These are phyloP conservation scores for Anguilla pacifica DNA, from an alignment of 2,797 vertebrate genomes.

Conservation along the genomic window DNA sequence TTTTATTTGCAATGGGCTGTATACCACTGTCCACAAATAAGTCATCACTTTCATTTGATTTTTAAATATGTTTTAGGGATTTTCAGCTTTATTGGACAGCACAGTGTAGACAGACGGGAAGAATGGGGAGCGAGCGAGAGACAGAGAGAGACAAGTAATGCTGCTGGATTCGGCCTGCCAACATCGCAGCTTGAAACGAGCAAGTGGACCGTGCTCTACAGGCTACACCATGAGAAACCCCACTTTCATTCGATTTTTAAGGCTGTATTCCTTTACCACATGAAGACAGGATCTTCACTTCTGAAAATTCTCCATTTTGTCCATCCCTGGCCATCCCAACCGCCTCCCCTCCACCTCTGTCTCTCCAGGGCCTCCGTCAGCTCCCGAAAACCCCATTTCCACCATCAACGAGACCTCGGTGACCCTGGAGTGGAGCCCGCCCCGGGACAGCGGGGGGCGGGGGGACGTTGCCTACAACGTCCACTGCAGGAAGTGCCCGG, in stretches of 20 bases:
- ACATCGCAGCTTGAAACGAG: too few species aligned
- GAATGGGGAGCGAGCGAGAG: too few species aligned
- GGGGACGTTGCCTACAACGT: conserved; percentile 77
- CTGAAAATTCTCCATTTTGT: not conserved
- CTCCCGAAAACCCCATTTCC: conserved; percentile 79
- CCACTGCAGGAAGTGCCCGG: conserved; percentile 75
- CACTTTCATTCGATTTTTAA: not conserved
- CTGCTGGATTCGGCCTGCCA: too few species aligned
- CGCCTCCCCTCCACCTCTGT: not conserved
- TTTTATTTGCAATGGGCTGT: not conserved
- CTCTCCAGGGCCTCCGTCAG: conserved; percentile 73
- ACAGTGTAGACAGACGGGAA: too few species aligned
- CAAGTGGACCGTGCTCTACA: too few species aligned
- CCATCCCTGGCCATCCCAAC: not conserved
- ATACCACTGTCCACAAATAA: not conserved
- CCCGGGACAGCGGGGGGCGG: conserved; percentile 74
- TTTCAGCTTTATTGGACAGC: too few species aligned
- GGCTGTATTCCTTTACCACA: not conserved
- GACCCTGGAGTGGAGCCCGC: conserved; percentile 77
- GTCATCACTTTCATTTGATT: not conserved
- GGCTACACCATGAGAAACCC: too few species aligned
- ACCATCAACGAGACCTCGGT: conserved; percentile 81
- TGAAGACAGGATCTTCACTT: not conserved
- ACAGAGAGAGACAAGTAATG: too few species aligned
- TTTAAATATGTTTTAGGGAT: not conserved